phyloP scores from a whole-genome alignment of 2,888 invertebrate genomes.

The Lutraria lutraria region DNA sequence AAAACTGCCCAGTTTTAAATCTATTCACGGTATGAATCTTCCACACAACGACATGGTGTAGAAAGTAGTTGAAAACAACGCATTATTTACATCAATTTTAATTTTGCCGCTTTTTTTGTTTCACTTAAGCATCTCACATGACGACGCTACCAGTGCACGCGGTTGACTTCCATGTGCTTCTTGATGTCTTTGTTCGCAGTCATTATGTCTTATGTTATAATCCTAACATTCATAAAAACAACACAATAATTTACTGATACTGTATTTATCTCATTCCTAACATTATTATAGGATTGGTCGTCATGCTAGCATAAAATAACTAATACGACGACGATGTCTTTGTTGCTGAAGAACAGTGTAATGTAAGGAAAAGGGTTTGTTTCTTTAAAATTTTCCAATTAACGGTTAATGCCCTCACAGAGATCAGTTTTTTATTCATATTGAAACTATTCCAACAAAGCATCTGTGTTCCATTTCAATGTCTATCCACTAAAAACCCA shows the following conservation, averaged over 20 bases:
- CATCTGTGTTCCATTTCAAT: no score
- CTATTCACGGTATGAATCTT: neutral
- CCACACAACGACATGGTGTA: neutral
- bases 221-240: neutral
- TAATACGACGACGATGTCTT: no score
- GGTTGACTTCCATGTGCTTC: neutral
- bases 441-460: no score
- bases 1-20: slow-evolving; percentile 25
- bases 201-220: neutral
- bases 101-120: neutral
- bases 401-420: no score
- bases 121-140: neutral
- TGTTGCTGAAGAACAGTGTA: no score
- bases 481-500: no score
- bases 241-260: neutral
- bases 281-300: neutral
- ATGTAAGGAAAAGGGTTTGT: no score
- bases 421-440: no score
- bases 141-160: neutral
- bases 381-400: no score
- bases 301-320: no score
- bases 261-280: neutral
- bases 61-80: neutral
- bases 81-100: neutral
- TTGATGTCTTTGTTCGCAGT: neutral